Evolutionary conservation across 2,797 vertebrate genomes (phyloP), one percentile per base, ranked within the genome.

Genomic region (Catamblyrhynchus diadema): DNA sequence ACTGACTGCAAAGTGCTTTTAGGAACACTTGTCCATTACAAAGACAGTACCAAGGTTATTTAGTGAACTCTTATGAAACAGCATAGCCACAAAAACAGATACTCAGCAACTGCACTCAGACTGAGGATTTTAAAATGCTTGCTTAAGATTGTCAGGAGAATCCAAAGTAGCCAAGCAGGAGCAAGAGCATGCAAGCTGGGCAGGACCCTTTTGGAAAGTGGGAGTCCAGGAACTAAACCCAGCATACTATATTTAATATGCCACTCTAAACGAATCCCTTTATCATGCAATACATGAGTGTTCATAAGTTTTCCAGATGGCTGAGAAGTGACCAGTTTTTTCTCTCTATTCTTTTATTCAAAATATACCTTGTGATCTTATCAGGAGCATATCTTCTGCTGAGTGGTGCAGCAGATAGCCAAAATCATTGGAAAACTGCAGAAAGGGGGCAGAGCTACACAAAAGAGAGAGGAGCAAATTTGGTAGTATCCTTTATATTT

Each of bases 221-320:
- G 89, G 83, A 96, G 84, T 77, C 70, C 84, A 93, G 88, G 79
- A 91, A 95, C 86, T 95, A 95, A 96, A 96, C 88, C 93, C 95
- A 97, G 88, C 81, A 96, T 47, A 93, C 72, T 65, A 21, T 30
- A 96, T 98, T 98, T 98, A 98, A 98, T 98, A 98, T 97, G 97
- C 97, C 98, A 97, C 94, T 97, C 86, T 96, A 97, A 97, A 97
- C 81, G 97, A 96, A 50, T 90, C 89, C 78, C 88, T 97, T 96
- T 77, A 80, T 90, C 86, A 88, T 89, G 78, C 91, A 96, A 93
- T 86, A 96, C 54, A 81, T 42, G 82, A 94, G 50, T 21, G 27
- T 94, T 96, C 33, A 10, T 90, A 95, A 93, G 72, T 88, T 96
- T 97, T 97, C 91, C 96, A 97, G 95, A 73, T 93, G 93, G 84